Evolutionary conservation across 1,140 invertebrate species (phyloP), one percentile per base, ranked within the genome.

Genomic region (Proctacanthus coquilletti): DNA sequence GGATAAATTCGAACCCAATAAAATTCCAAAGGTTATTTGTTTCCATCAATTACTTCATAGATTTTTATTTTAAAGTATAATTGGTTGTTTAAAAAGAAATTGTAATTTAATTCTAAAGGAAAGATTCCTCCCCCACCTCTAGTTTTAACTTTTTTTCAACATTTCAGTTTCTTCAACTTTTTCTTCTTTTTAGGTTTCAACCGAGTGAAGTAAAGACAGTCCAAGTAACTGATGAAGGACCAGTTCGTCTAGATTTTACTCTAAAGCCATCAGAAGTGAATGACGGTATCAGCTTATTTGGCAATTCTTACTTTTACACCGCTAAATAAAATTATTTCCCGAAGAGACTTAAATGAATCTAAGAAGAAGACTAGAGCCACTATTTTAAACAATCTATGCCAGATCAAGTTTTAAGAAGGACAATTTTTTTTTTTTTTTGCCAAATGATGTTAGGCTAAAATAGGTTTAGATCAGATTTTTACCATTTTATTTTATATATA

Each of bases 171-270:
- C n/a, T n/a, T n/a, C n/a, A n/a, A n/a, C n/a, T n/a, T n/a, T n/a
- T 13, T 27, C 8, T n/a, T n/a, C 13, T 27, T 39, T 30, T 30
- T 19, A 39, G 37, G 5, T 39, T 29, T 14, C 13, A 39, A 11
- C 37, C 37, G 5, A 39, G 37, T 19, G 4, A 27, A 31, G 25
- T 39, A 17, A 32, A 32, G 13, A 10, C 37, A 32, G 34, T 47
- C 14, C 23, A 19, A n/a, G 38, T 47, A 2, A 18, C 17, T 21
- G 30, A 23, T 11, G 19, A 30, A 15, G 21, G 38, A 25, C 14
- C 46, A 9, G 10, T 34, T 3, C 35, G 39, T 2, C 15, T 47
- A 13, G 40, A 47, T 30, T 38, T 47, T 33, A 41, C 36, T 8
- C 20, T 47, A 21, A 27, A 21, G 18, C 38, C 45, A 29, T 15